Evolutionary conservation across 2,888 invertebrate species (phyloP), one percentile per base, ranked within the genome.

Genomic region (Thereva nobilitata): DNA sequence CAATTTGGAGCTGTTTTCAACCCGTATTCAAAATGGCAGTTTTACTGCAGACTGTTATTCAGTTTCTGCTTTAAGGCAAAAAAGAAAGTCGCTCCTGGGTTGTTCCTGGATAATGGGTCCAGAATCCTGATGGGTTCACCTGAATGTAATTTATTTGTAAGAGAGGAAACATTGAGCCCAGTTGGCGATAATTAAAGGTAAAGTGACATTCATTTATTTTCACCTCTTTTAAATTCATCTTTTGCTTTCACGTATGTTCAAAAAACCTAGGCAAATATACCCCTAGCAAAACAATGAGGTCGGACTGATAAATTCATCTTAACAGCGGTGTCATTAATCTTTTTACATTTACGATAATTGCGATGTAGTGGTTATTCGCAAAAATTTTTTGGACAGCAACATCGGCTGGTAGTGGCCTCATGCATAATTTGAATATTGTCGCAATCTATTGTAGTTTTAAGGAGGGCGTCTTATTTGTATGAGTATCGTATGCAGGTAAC

Each of bases 141-240:
- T 23, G 23, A 23, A 23, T 23, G 50, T 61, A 50, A 61, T 61
- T 61, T 61, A 61, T 61, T 42, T 40, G 41, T 34, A 50, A 41
- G 41, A 40, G 41, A 41, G 10, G 40, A 61, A 61, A 61, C 50
- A 61, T 61, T 34, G 50, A 61, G 61, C 49, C 12, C 61, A 61
- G 61, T 61, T 61, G 61, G 61, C 49, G 61, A 61, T 61, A 61
- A 61, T 61, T 61, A 61, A 61, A 61, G 61, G 61, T 61, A 50
- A 61, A 61, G 50, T 61, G 61, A 61, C 61, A 61, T 61, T 50
- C 61, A 61, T 61, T 61, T 50, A 61, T 61, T 61, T 61, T 61
- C 61, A 61, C 61, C 61, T 61, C 61, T 61, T 61, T 61, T 50
- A 61, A 61, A 61, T 61, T 61, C 49, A 61, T 61, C 61, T 61